Evolutionary conservation across 1,140 invertebrate species (phyloP), one percentile per base, ranked within the genome.

Genomic region (Cylas formicarius): DNA sequence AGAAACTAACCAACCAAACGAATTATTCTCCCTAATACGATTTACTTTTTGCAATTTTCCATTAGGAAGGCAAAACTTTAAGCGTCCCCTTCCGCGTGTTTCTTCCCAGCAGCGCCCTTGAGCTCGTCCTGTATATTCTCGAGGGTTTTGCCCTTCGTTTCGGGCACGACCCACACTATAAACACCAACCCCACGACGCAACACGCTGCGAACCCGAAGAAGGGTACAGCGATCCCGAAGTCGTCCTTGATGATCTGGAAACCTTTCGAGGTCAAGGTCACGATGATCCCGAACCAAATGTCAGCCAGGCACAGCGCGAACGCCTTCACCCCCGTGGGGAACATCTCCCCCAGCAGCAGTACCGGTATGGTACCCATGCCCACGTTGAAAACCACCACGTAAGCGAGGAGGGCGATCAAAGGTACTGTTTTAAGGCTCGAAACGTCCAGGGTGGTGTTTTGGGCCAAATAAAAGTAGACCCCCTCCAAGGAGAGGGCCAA

Each of bases 111-210:
- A 11, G 10, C 17, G n/a, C 60, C 58, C 22, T 54, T 60, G 11
- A 63, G 45, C 42, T 49, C 36, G 27, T 48, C 24, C 24, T 66
- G 63, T 33, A 66, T 66, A 44, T 66, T 62, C 44, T 80, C 77
- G 27, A 88, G 73, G 1, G 80, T 79, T 60, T 84, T 86, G 8
- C 82, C 83, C 66, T 89, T 90, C 0, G 87, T 91, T 67, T 91
- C 88, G 0, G 86, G 85, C n/a, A 89, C 68, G 26, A 73, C 70
- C 3, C 73, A 61, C 8, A 79, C 63, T 27, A 80, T 74, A 56
- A 79, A 87, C 7, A 81, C 43, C 2, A 80, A 58, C 4, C 81
- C 74, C 3, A 80, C 33, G 0, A 77, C 52, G 23, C 81, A 82
- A 51, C 81, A 72, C 2, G 73, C 63, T 0, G 81, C 70, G 63